Evolutionary conservation across 2,888 invertebrate genomes (phyloP).

Genomic region (Thymelicus lineola): DNA sequence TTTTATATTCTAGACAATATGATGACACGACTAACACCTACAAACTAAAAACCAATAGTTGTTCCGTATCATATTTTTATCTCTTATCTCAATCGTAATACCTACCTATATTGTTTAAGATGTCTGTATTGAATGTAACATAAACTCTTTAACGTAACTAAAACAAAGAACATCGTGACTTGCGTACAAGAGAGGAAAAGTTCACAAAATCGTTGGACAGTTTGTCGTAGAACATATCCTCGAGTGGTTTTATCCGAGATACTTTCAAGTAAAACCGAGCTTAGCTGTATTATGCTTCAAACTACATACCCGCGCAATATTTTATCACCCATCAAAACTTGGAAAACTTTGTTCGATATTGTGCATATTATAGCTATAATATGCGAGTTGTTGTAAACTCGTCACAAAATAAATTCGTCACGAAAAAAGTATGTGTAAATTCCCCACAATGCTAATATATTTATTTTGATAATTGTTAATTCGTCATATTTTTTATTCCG

Average conservation of each 20-base stretch:
- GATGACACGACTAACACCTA: too few relatives aligned
- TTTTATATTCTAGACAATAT: too few relatives aligned
- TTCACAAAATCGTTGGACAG: constrained; percentile 33
- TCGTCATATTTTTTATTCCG: too few relatives aligned
- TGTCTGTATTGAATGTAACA: neutral
- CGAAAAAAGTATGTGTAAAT: too few relatives aligned
- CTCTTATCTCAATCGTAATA: too few relatives aligned
- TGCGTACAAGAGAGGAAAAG: constrained; percentile 27
- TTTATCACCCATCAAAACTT: constrained; percentile 13
- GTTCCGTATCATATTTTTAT: too few relatives aligned
- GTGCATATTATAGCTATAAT: neutral
- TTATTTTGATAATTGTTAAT: too few relatives aligned
- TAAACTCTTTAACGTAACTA: constrained; percentile 19
- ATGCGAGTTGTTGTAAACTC: too few relatives aligned
- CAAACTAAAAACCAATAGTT: too few relatives aligned
- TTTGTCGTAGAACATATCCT: constrained; percentile 32
- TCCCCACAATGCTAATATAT: too few relatives aligned
- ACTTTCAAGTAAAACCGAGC: constrained; percentile 31
- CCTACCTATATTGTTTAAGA: neutral
- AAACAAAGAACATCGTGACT: constrained; percentile 49
- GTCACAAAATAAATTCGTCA: too few relatives aligned
- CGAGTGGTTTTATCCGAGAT: constrained; percentile 34
- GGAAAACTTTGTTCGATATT: neutral
- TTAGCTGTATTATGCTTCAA: constrained; percentile 32
- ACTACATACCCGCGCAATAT: constrained; percentile 12